Percentiles rank a stretch among this genome's conserved stretches.
Evolutionary conservation across 2,113 vertebrate species (phyloP).

Genomic region (Terrapene triunguis): DNA sequence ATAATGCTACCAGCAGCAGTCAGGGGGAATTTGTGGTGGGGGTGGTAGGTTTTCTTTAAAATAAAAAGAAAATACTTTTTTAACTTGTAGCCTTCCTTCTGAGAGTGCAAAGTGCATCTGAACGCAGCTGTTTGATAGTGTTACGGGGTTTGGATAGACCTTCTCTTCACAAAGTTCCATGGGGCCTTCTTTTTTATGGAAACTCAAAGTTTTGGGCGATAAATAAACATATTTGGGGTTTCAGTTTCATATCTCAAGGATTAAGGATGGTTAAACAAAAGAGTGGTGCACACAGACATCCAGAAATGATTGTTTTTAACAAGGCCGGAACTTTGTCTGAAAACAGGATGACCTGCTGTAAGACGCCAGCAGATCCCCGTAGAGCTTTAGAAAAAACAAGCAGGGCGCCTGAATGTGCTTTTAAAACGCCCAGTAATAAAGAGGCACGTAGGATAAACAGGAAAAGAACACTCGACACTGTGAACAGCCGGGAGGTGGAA

Average conservation of each 20-base stretch:
- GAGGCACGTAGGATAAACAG: constrained; percentile 74
- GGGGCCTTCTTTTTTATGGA: not conserved
- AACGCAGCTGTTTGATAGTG: not conserved
- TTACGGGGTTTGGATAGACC: not conserved
- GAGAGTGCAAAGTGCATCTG: rapidly evolving
- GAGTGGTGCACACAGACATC: constrained; percentile 52
- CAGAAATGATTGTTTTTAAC: constrained; percentile 70
- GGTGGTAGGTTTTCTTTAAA: not conserved
- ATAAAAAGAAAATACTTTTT: not conserved
- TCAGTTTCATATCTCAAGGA: not conserved
- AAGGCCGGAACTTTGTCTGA: constrained; percentile 76
- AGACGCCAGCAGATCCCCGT: constrained; percentile 65
- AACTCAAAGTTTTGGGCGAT: not conserved
- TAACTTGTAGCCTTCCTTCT: not conserved
- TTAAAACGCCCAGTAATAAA: constrained; percentile 58
- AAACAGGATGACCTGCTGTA: constrained; percentile 82
- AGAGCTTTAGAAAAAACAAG: constrained; percentile 79
- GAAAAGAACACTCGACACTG: constrained; percentile 74
- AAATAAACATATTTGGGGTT: constrained; percentile 43
- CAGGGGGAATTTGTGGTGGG: not conserved
- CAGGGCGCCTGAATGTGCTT: constrained; percentile 59
- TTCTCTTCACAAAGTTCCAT: not conserved
- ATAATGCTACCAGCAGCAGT: not conserved
- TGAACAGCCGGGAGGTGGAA: constrained; percentile 40
- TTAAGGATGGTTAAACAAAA: constrained; percentile 58